These are phyloP conservation scores for Hippolais icterina DNA, from an alignment of 2,113 vertebrate species.

Conservation along the genomic window DNA sequence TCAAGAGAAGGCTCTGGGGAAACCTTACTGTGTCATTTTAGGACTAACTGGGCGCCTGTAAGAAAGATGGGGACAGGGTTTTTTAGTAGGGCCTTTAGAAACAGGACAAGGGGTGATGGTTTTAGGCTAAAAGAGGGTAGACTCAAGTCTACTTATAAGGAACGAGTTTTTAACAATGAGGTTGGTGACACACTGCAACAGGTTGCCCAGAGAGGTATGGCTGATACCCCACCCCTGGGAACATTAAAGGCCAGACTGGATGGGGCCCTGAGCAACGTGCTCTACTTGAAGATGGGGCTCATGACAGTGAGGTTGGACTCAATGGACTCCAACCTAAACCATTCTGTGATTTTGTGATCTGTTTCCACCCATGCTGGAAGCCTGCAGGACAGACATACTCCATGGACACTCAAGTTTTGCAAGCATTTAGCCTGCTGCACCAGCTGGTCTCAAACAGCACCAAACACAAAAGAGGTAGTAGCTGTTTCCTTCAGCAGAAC, in stretches of 20 bases:
- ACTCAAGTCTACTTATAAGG: neutral
- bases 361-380: neutral
- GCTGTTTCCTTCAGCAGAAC: neutral
- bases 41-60: no score
- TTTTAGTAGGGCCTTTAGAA: neutral
- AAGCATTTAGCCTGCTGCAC: neutral
- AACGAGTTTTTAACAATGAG: neutral
- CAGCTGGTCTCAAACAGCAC: neutral
- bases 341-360: neutral
- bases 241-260: neutral
- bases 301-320: neutral
- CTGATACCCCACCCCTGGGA: neutral
- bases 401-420: neutral
- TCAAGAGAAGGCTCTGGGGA: neutral
- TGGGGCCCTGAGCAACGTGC: neutral
- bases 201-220: neutral
- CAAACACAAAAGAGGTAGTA: neutral
- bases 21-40: neutral
- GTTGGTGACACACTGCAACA: neutral
- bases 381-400: neutral
- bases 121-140: neutral
- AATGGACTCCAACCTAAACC: neutral
- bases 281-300: neutral
- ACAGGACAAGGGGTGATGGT: neutral
- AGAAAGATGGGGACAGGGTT: neutral